These are phyloP conservation scores for Lampris incognitus DNA, from an alignment of 2,113 vertebrate genomes.

Conservation along the genomic window DNA sequence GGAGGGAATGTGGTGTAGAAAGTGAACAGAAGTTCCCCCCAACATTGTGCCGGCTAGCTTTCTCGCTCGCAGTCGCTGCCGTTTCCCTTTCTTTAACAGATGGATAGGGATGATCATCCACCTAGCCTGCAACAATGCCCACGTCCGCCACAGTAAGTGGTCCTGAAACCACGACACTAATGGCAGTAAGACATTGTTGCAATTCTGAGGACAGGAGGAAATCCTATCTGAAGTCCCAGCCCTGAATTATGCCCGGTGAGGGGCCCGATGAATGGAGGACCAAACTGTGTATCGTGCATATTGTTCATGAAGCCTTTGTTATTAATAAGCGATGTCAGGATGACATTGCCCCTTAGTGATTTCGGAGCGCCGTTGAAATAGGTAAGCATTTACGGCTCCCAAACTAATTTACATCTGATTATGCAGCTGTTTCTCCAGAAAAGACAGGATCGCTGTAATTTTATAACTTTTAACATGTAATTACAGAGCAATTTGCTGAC, in stretches of 20 bases:
- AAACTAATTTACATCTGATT: conserved; percentile 81
- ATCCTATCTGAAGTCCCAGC: conserved; percentile 24
- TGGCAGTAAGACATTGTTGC: conserved; percentile 25
- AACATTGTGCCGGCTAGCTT: conserved; percentile 11
- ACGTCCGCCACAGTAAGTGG: background rate
- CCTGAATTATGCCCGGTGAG: conserved; percentile 46
- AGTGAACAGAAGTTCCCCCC: conserved; percentile 38
- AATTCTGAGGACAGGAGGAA: conserved; percentile 31
- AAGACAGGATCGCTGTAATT: conserved; percentile 69
- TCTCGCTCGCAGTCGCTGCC: background rate
- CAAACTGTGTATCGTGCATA: conserved; percentile 44
- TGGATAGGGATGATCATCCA: background rate
- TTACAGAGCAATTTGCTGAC: conserved; percentile 74
- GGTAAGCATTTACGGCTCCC: conserved; percentile 70
- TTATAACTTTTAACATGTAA: conserved; percentile 80
- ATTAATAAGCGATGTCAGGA: conserved; percentile 67
- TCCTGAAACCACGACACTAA: conserved; percentile 7
- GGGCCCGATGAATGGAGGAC: conserved; percentile 48
- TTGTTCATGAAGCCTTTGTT: conserved; percentile 42
- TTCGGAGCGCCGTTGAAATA: conserved; percentile 72
- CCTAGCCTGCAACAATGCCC: background rate
- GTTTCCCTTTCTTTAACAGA: background rate
- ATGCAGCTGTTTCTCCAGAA: conserved; percentile 75
- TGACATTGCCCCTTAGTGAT: conserved; percentile 67
- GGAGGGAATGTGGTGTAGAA: conserved; percentile 41